Evolutionary conservation across 1,140 invertebrate species (phyloP), one percentile per base, ranked within the genome.

Genomic region (Matsumurasca onukii): DNA sequence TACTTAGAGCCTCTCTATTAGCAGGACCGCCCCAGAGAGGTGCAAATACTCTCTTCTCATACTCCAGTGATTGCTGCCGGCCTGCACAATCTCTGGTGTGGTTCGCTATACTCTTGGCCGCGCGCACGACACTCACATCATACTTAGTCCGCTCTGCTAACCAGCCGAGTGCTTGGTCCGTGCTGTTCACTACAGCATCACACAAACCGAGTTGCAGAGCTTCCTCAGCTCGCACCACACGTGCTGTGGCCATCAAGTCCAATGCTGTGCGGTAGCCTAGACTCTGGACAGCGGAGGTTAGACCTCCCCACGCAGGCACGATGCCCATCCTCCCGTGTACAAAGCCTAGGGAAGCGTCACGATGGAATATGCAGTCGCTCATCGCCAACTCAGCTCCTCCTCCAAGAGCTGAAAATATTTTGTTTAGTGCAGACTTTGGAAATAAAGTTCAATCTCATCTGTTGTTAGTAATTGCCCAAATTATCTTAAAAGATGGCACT

Each of bases 261-360:
- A 86, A 73, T 0, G 85, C 81, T 34, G 75, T 78, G 20, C 70
- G 73, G 25, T 75, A 70, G 0, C 85, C 85, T 15, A 86, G 34
- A 2, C 84, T 72, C 45, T 78, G 66, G 1, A 78, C 75, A 20
- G 87, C 77, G 2, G 81, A 74, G 1, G 79, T 80, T 12, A 80
- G 81, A 1, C 84, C 86, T 24, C 85, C 86, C 82, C 83, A 88
- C 1, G 85, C 86, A 2, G 86, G 80, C 2, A 78, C 78, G 0
- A 88, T 77, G 12, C 85, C 86, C 82, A 88, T 82, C 73, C 77
- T 78, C 0, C 78, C 79, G 68, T 88, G 85, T n/a, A 88, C 84
- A 62, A 85, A 76, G 71, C 77, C 78, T 0, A 79, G 79, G 3
- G 15, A 30, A 27, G 30, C 9, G 27, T 76, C 68, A 3, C 86